These are phyloP conservation scores for Hemicrepidius hirtus DNA, from an alignment of 2,888 invertebrate genomes.

Conservation along the genomic window DNA sequence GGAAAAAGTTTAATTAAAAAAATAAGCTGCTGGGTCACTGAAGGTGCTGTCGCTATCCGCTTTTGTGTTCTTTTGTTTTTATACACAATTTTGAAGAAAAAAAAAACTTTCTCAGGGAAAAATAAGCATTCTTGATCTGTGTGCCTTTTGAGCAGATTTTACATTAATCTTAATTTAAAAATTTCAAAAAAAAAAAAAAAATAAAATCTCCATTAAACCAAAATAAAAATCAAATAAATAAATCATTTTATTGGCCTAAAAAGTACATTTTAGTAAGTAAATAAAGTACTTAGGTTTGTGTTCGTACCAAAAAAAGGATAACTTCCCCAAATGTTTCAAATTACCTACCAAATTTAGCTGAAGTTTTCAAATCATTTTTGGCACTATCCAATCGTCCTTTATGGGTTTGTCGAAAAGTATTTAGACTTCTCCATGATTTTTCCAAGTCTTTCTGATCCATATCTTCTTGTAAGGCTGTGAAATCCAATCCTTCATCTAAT, in stretches of 20 bases:
- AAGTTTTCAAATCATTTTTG: conserved; percentile 28
- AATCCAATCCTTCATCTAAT: conserved; percentile 56
- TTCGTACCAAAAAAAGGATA: neutral
- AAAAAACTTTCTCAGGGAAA: no score
- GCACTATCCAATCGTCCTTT: conserved; percentile 64
- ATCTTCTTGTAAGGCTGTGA: conserved; percentile 50
- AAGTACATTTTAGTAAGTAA: neutral
- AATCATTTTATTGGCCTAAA: conserved; percentile 15
- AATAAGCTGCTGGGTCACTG: no score
- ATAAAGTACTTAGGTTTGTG: no score
- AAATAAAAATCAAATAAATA: conserved; percentile 1
- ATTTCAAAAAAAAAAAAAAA: neutral
- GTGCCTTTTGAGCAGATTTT: no score
- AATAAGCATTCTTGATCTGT: no score
- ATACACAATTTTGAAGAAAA: no score
- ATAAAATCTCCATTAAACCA: neutral
- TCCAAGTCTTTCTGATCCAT: conserved; percentile 58
- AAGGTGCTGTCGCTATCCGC: no score
- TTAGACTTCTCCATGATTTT: conserved; percentile 64
- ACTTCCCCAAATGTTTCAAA: neutral
- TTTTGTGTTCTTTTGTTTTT: no score
- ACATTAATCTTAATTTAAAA: no score
- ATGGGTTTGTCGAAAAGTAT: conserved; percentile 64
- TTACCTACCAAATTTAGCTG: conserved; percentile 33
- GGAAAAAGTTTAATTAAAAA: neutral